A percentile compares a stretch with the other conserved stretches of the same genome.
Conservation (phyloP, 1,140 invertebrate species). For the Reticulitermes speratus region DNA sequence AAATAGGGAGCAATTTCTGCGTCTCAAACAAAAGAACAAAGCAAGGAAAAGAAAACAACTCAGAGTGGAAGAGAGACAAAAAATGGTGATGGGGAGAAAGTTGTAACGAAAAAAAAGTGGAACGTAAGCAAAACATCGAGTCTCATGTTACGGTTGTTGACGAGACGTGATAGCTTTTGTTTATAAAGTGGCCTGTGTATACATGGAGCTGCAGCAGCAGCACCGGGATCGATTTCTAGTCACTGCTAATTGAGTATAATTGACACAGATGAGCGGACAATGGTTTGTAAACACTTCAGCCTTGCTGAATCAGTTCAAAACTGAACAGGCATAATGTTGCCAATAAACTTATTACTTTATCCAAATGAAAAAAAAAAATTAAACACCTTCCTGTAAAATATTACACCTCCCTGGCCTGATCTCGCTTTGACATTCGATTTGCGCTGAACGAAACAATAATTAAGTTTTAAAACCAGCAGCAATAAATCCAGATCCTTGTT, state of each 20-base stretch:
- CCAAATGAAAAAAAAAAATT: too few species aligned
- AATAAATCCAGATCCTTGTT: too few species aligned
- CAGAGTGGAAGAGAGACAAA: neutral
- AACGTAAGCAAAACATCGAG: neutral
- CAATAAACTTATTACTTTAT: too few species aligned
- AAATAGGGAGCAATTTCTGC: neutral
- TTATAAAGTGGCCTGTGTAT: neutral
- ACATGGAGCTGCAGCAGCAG: neutral
- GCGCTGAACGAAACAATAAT: too few species aligned
- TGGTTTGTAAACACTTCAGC: neutral
- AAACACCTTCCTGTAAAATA: too few species aligned
- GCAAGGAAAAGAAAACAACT: neutral
- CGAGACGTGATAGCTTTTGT: neutral
- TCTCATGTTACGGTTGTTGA: conserved; percentile 1
- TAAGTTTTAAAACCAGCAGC: too few species aligned
- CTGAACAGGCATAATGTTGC: too few species aligned
- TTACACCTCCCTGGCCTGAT: too few species aligned
- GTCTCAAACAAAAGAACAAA: neutral
- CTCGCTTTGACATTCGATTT: too few species aligned
- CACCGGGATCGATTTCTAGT: neutral
- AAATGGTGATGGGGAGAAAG: neutral
- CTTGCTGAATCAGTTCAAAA: too few species aligned
- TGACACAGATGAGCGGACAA: neutral
- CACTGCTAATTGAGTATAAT: conserved; percentile 7
- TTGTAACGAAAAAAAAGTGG: neutral